Percentiles rank a stretch among this genome's conserved stretches.
These are phyloP conservation scores for Euschistus heros DNA, from an alignment of 1,140 invertebrate species.

Conservation along the genomic window DNA sequence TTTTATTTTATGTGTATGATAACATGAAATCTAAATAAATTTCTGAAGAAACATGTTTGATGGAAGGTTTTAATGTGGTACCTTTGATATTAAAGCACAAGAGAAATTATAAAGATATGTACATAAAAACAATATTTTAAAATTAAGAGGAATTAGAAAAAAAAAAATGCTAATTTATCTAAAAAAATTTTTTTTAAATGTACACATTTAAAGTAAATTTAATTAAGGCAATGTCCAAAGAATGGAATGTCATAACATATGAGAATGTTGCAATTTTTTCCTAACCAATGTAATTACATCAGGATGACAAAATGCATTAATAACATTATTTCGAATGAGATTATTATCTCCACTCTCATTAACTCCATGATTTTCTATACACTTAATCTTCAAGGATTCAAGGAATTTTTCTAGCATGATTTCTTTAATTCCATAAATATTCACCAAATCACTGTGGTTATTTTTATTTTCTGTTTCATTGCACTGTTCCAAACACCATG, in stretches of 20 bases:
- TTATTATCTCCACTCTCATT: neutral
- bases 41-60: no score
- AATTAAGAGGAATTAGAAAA: no score
- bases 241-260: neutral
- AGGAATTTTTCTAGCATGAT: neutral
- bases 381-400: neutral
- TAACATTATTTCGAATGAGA: neutral
- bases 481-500: slow-evolving; percentile 16
- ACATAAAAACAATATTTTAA: no score
- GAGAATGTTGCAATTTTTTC: neutral
- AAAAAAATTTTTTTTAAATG: no score
- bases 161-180: no score
- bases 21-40: no score
- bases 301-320: slow-evolving; percentile 11
- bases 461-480: neutral
- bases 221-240: no score
- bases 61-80: no score
- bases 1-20: no score
- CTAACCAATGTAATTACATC: neutral
- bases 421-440: neutral
- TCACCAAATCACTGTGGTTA: neutral
- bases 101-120: no score
- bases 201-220: no score
- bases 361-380: neutral
- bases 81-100: no score